Evolutionary conservation across 2,797 vertebrate species (phyloP).

Genomic region (Aotus griseimembra): DNA sequence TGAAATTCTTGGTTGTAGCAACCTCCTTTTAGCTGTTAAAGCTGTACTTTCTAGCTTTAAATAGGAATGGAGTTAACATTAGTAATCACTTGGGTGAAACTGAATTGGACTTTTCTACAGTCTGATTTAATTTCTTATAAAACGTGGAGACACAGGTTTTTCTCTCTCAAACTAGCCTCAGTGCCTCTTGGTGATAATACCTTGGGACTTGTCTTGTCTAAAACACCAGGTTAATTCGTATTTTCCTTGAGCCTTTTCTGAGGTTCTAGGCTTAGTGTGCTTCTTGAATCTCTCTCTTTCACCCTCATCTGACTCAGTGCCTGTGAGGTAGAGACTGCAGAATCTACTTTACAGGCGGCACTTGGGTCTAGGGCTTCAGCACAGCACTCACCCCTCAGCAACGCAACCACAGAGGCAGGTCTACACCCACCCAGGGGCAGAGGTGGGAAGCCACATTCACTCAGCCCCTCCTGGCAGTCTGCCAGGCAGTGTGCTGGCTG

Average conservation of each 20-base stretch:
- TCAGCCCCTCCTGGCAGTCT: not conserved
- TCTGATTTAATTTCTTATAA: conserved; percentile 65
- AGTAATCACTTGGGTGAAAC: conserved; percentile 36
- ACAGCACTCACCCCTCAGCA: not conserved
- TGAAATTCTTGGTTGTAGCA: conserved; percentile 25
- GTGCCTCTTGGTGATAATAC: not conserved
- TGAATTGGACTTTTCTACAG: conserved; percentile 57
- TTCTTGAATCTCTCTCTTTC: not conserved
- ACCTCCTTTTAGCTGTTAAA: conserved; percentile 35
- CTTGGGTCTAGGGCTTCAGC: not conserved
- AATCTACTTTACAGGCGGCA: not conserved
- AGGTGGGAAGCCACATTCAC: fast-evolving
- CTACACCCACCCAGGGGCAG: not conserved
- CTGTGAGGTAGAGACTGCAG: not conserved
- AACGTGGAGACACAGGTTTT: not conserved
- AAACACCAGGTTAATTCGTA: not conserved
- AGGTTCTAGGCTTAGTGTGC: not conserved
- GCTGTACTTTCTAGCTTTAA: conserved; percentile 36
- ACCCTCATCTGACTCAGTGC: not conserved
- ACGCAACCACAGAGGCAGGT: not conserved
- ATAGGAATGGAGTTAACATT: conserved; percentile 56
- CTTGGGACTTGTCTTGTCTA: not conserved
- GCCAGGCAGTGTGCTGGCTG: not conserved
- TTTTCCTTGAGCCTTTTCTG: not conserved
- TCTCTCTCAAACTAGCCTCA: not conserved